Conservation (phyloP, 2,797 vertebrate genomes). For the Geotrypetes seraphini region DNA sequence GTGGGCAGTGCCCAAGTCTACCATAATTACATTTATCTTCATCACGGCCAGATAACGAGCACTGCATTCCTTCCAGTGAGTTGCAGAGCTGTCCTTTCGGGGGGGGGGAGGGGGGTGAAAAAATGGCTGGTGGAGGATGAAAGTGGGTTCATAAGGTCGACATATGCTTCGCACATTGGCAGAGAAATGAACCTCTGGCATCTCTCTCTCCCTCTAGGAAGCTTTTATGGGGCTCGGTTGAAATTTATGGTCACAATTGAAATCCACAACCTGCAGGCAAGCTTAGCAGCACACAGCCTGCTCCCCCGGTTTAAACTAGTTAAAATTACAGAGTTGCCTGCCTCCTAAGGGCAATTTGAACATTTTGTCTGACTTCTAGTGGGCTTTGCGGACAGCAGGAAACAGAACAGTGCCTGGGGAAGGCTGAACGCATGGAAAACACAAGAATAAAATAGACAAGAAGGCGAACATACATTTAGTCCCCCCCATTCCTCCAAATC, state of each 20-base stretch:
- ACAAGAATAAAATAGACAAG: too few species aligned
- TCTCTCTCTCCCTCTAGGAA: neutral
- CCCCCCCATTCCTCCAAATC: too few species aligned
- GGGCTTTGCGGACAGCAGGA: too few species aligned
- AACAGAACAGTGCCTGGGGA: too few species aligned
- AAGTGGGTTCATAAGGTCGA: constrained; percentile 11
- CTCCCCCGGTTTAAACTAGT: constrained; percentile 14
- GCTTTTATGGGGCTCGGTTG: neutral
- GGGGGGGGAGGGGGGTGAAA: too few species aligned
- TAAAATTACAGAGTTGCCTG: constrained; percentile 12
- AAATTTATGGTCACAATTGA: constrained; percentile 1
- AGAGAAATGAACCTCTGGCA: neutral
- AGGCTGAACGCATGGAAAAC: too few species aligned
- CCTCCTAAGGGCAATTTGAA: constrained; percentile 8
- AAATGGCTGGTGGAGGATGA: neutral
- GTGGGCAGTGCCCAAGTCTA: too few species aligned
- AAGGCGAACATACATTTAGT: too few species aligned
- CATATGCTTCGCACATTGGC: neutral
- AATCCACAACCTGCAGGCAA: constrained; percentile 13
- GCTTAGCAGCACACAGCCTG: neutral
- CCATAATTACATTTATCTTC: too few species aligned
- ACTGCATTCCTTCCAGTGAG: too few species aligned
- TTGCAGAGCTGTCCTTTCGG: neutral
- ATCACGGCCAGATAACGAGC: too few species aligned
- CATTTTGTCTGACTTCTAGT: too few species aligned